Evolutionary conservation across 30 jellyfish, hydroid and myxozoan species (phyloP).

Genomic region (Hydractinia symbiolongicarpus): DNA sequence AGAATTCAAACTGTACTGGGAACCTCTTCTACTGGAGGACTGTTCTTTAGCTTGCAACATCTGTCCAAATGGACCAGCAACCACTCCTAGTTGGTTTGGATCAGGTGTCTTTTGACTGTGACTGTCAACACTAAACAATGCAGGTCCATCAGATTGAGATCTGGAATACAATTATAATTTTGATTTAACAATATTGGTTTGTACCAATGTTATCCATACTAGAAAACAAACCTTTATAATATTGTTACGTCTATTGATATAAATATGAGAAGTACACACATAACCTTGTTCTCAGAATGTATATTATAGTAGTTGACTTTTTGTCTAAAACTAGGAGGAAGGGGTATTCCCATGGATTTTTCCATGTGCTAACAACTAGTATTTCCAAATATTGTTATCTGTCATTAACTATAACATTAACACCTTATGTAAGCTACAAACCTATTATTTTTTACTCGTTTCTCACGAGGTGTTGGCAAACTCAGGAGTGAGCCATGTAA

Average conservation of each 20-base stretch:
- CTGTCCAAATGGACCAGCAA: slow-evolving; percentile 95
- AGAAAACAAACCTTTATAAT: not conserved
- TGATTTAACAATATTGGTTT: too few relatives aligned
- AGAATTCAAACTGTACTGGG: slow-evolving; percentile 56
- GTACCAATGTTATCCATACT: too few relatives aligned
- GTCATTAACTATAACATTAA: too few relatives aligned
- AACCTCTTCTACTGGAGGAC: slow-evolving; percentile 52
- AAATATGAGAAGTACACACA: too few relatives aligned
- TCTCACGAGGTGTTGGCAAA: slow-evolving; percentile 45
- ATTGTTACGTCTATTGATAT: too few relatives aligned
- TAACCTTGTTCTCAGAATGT: too few relatives aligned
- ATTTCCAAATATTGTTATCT: too few relatives aligned
- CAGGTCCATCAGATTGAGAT: slow-evolving; percentile 28
- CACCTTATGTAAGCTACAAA: too few relatives aligned
- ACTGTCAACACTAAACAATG: not conserved
- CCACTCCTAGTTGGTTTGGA: slow-evolving; percentile 87
- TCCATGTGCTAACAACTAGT: too few relatives aligned
- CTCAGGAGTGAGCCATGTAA: slow-evolving; percentile 67
- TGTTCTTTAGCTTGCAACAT: slow-evolving; percentile 74
- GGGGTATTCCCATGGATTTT: too few relatives aligned
- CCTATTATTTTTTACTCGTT: slow-evolving; percentile 2
- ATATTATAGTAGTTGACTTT: too few relatives aligned
- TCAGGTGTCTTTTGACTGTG: slow-evolving; percentile 32
- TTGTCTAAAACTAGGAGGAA: too few relatives aligned
- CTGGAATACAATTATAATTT: not conserved